Base-by-base conservation (phyloP, 2,888 invertebrate genomes). In the Caenorhabditis auriculariae region DNA sequence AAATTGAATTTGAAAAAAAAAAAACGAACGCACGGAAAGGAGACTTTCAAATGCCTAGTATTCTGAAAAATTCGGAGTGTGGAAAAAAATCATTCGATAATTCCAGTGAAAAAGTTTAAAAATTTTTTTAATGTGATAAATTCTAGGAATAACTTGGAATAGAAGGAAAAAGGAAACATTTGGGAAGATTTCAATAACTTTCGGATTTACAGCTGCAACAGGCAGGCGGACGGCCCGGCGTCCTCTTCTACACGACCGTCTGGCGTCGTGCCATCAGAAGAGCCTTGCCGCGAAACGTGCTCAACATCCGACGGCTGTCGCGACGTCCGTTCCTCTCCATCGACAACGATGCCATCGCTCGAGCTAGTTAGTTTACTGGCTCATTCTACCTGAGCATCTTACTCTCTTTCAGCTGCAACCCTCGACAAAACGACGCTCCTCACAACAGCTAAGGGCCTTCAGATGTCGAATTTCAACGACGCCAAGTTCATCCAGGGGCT, bases 281-380 rank as follows among this genome's bases (percentile, higher is more conserved):
- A 46, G 26, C 74, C n/a, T 54, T 71, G 2, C 71, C 71, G 2
- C 69, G 64, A 48, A 54, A 35, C 1, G 55, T 58, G 2, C 61
- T 72, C 29, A 75, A 74, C 37, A 39, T 69, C 3, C 35, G 69
- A 2, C 69, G 67, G 45, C 26, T 70, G 21, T 63, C 72, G 0
- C 54, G 76, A 12, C 55, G 57, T 17, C 74, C 75, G 5, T 60
- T 59, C 47, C 56, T 47, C 7, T 37, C 48, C n/a, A 56, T 76
- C 29, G 70, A 74, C 46, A 52, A 51, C 7, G 61, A 66, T 19
- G 54, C 65, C 17, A 53, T 74, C 28, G 35, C 58, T 15, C 57
- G 44, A 41, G 37, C 38, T 3, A 45, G 62, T 58, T 17, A 54
- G 58, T 50, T 29, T 3, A 12, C 9, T 32, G 9, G 35, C n/a